A percentile compares a stretch with the other conserved stretches of the same genome.
Evolutionary conservation across 1,140 invertebrate species (phyloP).

Genomic region (Drosophila burlai): DNA sequence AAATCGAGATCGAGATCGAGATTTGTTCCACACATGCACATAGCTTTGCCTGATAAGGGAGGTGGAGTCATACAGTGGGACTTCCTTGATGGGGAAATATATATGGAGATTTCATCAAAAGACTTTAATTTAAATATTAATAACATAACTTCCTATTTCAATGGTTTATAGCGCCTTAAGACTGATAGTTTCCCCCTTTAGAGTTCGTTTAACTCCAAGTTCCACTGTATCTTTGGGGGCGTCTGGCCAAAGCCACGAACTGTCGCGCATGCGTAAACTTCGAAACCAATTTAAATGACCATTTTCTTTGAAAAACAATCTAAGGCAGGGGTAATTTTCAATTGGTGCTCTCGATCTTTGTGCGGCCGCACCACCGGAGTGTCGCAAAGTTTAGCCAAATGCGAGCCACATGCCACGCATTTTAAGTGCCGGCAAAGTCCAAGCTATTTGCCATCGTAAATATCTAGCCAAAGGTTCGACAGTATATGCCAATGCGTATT

Average conservation of each 20-base stretch:
- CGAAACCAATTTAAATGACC: constrained; percentile 74
- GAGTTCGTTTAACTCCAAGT: not conserved
- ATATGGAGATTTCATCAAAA: too few relatives aligned
- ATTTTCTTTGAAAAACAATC: constrained; percentile 63
- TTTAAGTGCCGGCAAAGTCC: constrained; percentile 55
- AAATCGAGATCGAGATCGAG: constrained; percentile 21
- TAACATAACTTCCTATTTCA: not conserved
- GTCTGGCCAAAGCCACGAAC: constrained; percentile 40
- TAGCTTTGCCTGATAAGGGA: constrained; percentile 31
- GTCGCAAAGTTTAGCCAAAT: constrained; percentile 72
- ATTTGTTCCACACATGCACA: constrained; percentile 41
- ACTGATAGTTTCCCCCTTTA: not conserved
- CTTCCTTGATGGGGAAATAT: not conserved
- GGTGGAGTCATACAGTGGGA: constrained; percentile 4
- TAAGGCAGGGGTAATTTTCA: constrained; percentile 76
- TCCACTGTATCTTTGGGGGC: constrained; percentile 24
- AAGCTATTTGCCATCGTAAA: constrained; percentile 63
- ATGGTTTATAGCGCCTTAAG: fast-evolving
- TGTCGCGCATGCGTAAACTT: constrained; percentile 68
- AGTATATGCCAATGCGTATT: constrained; percentile 11
- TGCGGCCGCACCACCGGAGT: constrained; percentile 29
- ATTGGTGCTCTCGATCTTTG: constrained; percentile 60
- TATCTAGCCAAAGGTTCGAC: constrained; percentile 33
- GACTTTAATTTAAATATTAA: not conserved
- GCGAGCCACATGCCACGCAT: constrained; percentile 72